A percentile compares a stretch with the other conserved stretches of the same genome.
phyloP scores from a whole-genome alignment of 2,888 invertebrate species.

The Agrilus mali region DNA sequence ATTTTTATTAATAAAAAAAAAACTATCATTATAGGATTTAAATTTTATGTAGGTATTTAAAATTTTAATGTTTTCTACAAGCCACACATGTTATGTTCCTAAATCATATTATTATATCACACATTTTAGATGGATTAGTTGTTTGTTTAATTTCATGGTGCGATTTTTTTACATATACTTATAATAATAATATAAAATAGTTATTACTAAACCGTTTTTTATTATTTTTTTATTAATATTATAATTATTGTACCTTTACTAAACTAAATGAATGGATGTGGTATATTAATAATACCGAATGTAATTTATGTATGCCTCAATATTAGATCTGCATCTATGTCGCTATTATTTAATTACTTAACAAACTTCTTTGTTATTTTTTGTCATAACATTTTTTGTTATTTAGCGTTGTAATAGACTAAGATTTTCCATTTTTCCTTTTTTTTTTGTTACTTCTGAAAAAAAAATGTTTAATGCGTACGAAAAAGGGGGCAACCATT shows the following conservation, averaged over 20 bases:
- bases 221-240: neutral
- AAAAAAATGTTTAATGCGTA: too few relatives aligned
- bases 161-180: neutral
- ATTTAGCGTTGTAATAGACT: too few relatives aligned
- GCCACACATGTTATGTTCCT: too few relatives aligned
- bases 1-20: too few relatives aligned
- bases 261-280: neutral
- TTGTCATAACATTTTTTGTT: too few relatives aligned
- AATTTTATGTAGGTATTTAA: too few relatives aligned
- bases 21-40: too few relatives aligned
- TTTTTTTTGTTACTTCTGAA: too few relatives aligned
- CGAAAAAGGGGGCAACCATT: too few relatives aligned
- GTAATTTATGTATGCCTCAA: neutral
- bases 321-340: neutral
- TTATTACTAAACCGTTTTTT: neutral
- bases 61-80: too few relatives aligned
- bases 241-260: neutral
- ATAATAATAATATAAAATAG: neutral
- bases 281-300: neutral
- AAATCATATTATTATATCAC: neutral
- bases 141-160: neutral
- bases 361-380: neutral
- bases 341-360: too few relatives aligned
- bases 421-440: too few relatives aligned
- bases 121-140: neutral